Evolutionary conservation across 1,140 invertebrate species (phyloP).

Genomic region (Cyrtorhinus lividipennis): DNA sequence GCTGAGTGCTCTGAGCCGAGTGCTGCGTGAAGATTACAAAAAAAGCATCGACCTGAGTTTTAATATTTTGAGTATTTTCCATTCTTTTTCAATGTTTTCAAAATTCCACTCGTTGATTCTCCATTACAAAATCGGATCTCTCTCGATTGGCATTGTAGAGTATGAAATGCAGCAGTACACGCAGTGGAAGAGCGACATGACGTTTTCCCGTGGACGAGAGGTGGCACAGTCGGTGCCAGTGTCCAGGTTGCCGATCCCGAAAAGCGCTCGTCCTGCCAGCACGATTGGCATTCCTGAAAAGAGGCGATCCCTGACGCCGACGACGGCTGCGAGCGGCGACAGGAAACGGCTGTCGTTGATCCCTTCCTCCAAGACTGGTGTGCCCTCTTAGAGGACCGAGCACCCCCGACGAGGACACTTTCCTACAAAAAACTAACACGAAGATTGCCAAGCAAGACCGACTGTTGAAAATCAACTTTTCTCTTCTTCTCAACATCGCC

Average conservation of each 20-base stretch:
- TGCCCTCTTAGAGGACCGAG: conserved; percentile 10
- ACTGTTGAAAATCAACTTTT: conserved; percentile 70
- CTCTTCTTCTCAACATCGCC: conserved; percentile 85
- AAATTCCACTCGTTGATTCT: conserved; percentile 87
- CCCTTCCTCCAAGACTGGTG: conserved; percentile 14
- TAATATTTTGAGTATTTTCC: conserved; percentile 94
- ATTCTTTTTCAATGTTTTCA: conserved; percentile 92
- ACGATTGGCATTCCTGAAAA: conserved; percentile 7
- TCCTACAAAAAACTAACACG: conserved; percentile 45
- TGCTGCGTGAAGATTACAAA: conserved; percentile 93
- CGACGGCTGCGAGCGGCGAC: background rate
- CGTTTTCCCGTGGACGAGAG: conserved; percentile 33
- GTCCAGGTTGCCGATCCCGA: conserved; percentile 25
- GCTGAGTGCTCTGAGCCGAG: conserved; percentile 82
- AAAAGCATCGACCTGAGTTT: conserved; percentile 89
- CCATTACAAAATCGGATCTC: conserved; percentile 84
- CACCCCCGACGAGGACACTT: conserved; percentile 23
- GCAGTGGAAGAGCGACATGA: conserved; percentile 82
- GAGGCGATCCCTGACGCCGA: conserved; percentile 20
- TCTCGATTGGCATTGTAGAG: conserved; percentile 92
- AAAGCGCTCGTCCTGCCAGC: conserved; percentile 18
- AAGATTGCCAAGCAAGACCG: conserved; percentile 86
- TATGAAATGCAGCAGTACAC: conserved; percentile 85
- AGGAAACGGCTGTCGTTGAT: conserved; percentile 18
- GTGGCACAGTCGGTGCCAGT: conserved; percentile 10